Evolutionary conservation across 2,888 invertebrate genomes (phyloP), one percentile per base, ranked within the genome.

Genomic region (Gastrophysa polygoni): DNA sequence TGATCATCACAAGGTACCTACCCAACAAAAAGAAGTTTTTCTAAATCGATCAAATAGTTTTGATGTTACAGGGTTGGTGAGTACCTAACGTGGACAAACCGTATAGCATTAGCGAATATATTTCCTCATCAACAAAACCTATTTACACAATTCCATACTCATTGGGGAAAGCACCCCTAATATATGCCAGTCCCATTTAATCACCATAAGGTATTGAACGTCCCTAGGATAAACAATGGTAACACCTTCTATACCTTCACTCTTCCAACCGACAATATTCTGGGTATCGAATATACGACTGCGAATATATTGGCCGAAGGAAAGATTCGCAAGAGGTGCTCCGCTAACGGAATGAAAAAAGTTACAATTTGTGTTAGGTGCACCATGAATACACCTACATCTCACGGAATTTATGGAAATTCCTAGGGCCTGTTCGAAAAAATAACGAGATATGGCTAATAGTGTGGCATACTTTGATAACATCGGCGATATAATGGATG

Each of bases 161-260:
- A n/a, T 38, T 14, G 14, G 2, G n/a, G 32, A 2, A 8, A 56
- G 14, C 59, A 51, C 51, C 59, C 28, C 59, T 55, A 32, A 59
- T 59, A n/a, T n/a, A 63, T 14, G 32, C 50, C 46, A 51, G 63
- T 56, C 56, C 61, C 58, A 51, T 58, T 61, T 55, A 64, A 64
- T 64, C 64, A 64, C 61, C 61, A 64, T 64, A 64, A 64, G 61
- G 49, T 38, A 61, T 58, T 38, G 54, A 64, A 59, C 55, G 64
- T 61, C 61, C 55, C 58, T 64, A 48, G 57, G 58, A 58, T 60
- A 57, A 61, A 64, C 60, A 64, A 64, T 63, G 56, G 63, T 54
- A 52, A 54, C 54, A 54, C 43, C 54, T 54, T 54, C 54, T 54
- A 43, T 54, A 54, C 28, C 54, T 54, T 54, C 43, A 54, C 54